A percentile compares a stretch with the other conserved stretches of the same genome.
Evolutionary conservation across 2,113 vertebrate genomes (phyloP).

Genomic region (Centropus bengalensis): DNA sequence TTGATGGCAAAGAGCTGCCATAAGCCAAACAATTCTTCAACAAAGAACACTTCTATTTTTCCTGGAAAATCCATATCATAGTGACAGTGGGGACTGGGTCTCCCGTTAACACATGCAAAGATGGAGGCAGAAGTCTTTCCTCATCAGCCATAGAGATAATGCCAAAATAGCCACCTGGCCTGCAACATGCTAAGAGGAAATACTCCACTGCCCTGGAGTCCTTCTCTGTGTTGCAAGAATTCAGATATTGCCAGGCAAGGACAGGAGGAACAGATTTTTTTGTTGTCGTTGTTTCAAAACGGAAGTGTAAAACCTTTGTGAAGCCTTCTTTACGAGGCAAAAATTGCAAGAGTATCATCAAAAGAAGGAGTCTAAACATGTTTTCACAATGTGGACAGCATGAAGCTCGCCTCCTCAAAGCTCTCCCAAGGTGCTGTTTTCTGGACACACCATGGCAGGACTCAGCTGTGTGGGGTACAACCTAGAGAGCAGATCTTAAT

Average conservation of each 20-base stretch:
- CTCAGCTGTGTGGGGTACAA: background rate
- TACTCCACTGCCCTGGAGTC: background rate
- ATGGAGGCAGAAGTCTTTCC: background rate
- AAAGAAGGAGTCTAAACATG: background rate
- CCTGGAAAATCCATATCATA: background rate
- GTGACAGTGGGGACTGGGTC: background rate
- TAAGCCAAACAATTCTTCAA: slow-evolving; percentile 1
- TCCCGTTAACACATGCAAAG: background rate
- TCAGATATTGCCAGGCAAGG: background rate
- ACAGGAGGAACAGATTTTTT: background rate
- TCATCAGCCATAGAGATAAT: background rate
- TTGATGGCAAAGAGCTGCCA: background rate
- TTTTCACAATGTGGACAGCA: accelerated
- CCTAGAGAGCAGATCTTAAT: background rate
- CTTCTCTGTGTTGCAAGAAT: background rate
- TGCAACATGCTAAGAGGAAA: background rate
- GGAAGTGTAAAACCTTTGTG: background rate
- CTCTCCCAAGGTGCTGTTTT: background rate
- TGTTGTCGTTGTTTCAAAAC: background rate
- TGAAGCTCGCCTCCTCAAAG: background rate
- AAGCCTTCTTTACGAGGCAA: background rate
- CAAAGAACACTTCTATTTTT: background rate
- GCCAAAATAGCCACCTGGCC: background rate
- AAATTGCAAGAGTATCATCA: background rate
- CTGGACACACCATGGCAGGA: background rate